phyloP scores from a whole-genome alignment of 2,888 invertebrate genomes.

The Tetheella fluctuosa region DNA sequence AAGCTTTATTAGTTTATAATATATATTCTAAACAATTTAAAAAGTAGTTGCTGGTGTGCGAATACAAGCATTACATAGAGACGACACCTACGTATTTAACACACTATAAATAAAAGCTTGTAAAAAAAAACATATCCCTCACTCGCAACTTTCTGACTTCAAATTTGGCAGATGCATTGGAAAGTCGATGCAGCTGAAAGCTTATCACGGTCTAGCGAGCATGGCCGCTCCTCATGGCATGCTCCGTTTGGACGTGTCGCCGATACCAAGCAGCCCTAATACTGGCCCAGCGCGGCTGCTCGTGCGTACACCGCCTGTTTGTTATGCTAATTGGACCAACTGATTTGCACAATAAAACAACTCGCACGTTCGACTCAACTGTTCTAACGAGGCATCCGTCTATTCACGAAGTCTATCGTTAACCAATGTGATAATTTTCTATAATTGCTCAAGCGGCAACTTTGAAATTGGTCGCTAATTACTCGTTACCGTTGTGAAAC shows the following conservation, averaged over 20 bases:
- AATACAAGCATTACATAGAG: no score
- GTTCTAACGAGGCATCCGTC: constrained; percentile 58
- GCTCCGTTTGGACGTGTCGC: constrained; percentile 63
- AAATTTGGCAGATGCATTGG: constrained; percentile 53
- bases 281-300: constrained; percentile 32
- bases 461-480: constrained; percentile 31
- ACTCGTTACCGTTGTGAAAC: constrained; percentile 19
- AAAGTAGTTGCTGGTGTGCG: no score
- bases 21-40: no score
- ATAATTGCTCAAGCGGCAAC: constrained; percentile 37
- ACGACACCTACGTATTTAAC: no score
- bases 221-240: constrained; percentile 42
- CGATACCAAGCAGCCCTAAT: constrained; percentile 62
- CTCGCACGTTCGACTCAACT: constrained; percentile 49
- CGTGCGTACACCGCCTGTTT: constrained; percentile 60
- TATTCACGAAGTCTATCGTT: constrained; percentile 26
- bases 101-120: not conserved
- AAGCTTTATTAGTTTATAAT: constrained; percentile 1
- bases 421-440: constrained; percentile 48
- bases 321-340: constrained; percentile 72
- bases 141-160: constrained; percentile 13
- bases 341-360: constrained; percentile 79
- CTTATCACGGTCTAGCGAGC: constrained; percentile 70
- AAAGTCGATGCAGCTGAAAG: constrained; percentile 63
- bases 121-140: not conserved